Evolutionary conservation across 2,888 invertebrate genomes (phyloP).

Genomic region (Andrena marginata): DNA sequence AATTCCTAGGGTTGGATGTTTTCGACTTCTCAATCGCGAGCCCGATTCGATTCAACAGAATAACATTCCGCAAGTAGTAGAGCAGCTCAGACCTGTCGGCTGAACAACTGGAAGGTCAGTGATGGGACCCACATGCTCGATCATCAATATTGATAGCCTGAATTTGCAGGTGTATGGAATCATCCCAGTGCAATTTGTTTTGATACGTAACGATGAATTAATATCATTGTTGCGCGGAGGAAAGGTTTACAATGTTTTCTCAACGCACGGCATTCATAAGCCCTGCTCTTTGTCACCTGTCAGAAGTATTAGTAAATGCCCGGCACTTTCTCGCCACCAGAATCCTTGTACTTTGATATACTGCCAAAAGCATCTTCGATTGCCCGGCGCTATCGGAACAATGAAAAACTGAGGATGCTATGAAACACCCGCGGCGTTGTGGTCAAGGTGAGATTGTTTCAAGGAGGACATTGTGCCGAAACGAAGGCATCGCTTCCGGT

Average conservation of each 20-base stretch:
- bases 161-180: background rate
- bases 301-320: constrained; percentile 25
- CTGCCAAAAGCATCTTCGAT: constrained; percentile 62
- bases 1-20: no score
- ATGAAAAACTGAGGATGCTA: background rate
- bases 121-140: background rate
- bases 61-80: background rate
- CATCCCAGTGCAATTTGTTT: background rate
- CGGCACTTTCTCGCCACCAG: constrained; percentile 59
- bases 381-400: constrained; percentile 21
- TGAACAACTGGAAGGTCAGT: background rate
- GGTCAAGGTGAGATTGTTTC: background rate
- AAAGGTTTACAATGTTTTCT: constrained; percentile 21
- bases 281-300: constrained; percentile 16
- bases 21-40: no score
- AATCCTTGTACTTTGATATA: constrained; percentile 61
- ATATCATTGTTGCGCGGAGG: background rate
- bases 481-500: background rate
- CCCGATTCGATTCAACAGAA: no score
- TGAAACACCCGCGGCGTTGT: background rate
- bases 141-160: constrained; percentile 1
- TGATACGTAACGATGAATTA: background rate
- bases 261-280: background rate
- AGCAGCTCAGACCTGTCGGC: background rate
- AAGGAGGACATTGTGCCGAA: no score